A percentile compares a stretch with the other conserved stretches of the same genome.
Evolutionary conservation across 2,797 vertebrate species (phyloP).

Genomic region (Spea hammondii): DNA sequence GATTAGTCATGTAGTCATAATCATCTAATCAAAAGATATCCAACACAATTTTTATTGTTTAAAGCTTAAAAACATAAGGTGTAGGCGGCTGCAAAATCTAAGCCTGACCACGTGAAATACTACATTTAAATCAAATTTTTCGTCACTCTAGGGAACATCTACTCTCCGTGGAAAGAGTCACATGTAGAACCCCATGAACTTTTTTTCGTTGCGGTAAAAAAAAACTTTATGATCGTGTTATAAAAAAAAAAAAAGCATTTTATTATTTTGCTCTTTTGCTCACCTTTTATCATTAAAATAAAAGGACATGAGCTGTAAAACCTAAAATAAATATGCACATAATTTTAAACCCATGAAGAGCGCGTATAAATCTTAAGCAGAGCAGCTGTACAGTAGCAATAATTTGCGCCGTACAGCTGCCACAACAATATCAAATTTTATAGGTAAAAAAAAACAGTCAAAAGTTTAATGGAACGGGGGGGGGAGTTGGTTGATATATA

Average conservation of each 20-base stretch:
- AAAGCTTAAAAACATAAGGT: too few species aligned
- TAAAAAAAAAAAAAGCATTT: constrained; percentile 52
- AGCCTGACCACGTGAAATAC: too few species aligned
- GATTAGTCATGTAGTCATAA: too few species aligned
- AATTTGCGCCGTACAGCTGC: constrained; percentile 72
- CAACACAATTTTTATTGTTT: too few species aligned
- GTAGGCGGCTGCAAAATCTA: too few species aligned
- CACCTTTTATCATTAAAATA: constrained; percentile 74
- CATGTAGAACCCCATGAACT: constrained; percentile 21
- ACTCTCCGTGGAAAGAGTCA: too few species aligned
- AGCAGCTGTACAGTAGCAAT: constrained; percentile 73
- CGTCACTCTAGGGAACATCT: too few species aligned
- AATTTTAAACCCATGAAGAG: constrained; percentile 68
- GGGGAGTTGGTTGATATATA: constrained; percentile 66
- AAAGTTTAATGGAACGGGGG: constrained; percentile 70
- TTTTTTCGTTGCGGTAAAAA: constrained; percentile 23
- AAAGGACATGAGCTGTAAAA: constrained; percentile 68
- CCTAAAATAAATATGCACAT: constrained; percentile 74
- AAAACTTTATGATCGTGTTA: constrained; percentile 41
- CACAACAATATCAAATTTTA: constrained; percentile 77
- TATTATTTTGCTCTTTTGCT: constrained; percentile 70
- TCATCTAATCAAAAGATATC: too few species aligned
- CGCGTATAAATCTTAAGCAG: constrained; percentile 69
- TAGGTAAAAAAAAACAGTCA: constrained; percentile 74
- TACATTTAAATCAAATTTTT: too few species aligned